phyloP scores from a whole-genome alignment of 2,888 invertebrate species.

The Andrena chrysosceles region DNA sequence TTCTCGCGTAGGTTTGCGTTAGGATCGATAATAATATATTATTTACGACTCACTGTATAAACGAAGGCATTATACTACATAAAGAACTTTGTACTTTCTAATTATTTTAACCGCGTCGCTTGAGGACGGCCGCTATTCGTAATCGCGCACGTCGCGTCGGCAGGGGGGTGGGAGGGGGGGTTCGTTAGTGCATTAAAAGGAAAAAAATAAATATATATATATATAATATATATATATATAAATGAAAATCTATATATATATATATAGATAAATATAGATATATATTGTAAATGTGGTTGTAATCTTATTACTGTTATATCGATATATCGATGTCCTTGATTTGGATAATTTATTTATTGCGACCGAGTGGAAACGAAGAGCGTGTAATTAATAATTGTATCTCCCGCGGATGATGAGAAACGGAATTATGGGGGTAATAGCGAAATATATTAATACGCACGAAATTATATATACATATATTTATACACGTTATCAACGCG shows the following conservation, averaged over 20 bases:
- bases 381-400: slow-evolving; percentile 66
- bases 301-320: slow-evolving; percentile 76
- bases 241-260: slow-evolving; percentile 40
- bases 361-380: slow-evolving; percentile 62
- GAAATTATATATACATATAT: slow-evolving; percentile 77
- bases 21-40: slow-evolving; percentile 80
- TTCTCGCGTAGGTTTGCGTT: slow-evolving; percentile 75
- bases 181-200: slow-evolving; percentile 75
- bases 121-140: slow-evolving; percentile 61
- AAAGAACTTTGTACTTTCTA: slow-evolving; percentile 71
- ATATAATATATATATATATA: slow-evolving; percentile 62
- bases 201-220: slow-evolving; percentile 61
- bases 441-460: slow-evolving; percentile 73
- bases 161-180: slow-evolving; percentile 53
- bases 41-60: slow-evolving; percentile 80
- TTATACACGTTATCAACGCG: slow-evolving; percentile 73
- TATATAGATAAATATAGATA: slow-evolving; percentile 68
- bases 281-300: slow-evolving; percentile 79
- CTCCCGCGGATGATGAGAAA: slow-evolving; percentile 40
- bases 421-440: slow-evolving; percentile 63
- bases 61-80: slow-evolving; percentile 81
- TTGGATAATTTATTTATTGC: slow-evolving; percentile 83
- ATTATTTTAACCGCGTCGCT: slow-evolving; percentile 71
- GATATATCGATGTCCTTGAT: slow-evolving; percentile 78
- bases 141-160: slow-evolving; percentile 69